phyloP scores from a whole-genome alignment of 2,888 invertebrate genomes.

The Tyria jacobaeae region DNA sequence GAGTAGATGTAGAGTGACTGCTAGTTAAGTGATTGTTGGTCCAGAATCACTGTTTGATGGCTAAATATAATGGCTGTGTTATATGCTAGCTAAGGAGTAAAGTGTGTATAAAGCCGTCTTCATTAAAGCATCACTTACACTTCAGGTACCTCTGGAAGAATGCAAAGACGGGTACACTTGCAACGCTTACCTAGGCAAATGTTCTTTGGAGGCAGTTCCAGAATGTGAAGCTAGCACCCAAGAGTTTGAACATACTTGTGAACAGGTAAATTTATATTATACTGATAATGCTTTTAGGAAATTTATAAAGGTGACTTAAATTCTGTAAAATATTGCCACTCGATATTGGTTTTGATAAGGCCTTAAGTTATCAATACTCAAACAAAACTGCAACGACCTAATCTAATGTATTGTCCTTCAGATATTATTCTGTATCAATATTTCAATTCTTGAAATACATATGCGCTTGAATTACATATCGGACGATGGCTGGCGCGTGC shows the following conservation, averaged over 20 bases:
- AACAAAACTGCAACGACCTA: slow-evolving; percentile 3
- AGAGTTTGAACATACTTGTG: slow-evolving; percentile 71
- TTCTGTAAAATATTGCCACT: not conserved
- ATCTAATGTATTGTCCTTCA: not conserved
- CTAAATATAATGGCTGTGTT: no score
- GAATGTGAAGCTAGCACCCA: slow-evolving; percentile 64
- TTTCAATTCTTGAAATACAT: no score
- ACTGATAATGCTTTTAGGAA: not conserved
- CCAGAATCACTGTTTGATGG: no score
- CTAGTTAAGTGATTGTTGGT: no score
- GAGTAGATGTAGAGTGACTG: no score
- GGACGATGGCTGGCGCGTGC: no score
- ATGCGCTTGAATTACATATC: no score
- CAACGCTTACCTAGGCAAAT: slow-evolving; percentile 71
- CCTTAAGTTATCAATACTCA: not conserved
- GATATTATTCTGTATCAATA: no score
- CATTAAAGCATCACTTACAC: not conserved
- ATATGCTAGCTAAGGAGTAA: not conserved
- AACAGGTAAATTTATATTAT: slow-evolving; percentile 74
- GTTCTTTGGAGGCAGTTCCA: slow-evolving; percentile 66
- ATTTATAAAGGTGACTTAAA: no score
- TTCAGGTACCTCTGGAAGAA: slow-evolving; percentile 72
- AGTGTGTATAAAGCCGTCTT: not conserved
- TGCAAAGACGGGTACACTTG: slow-evolving; percentile 69
- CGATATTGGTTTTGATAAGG: not conserved